These are phyloP conservation scores for Leptinotarsa tumamoca DNA, from an alignment of 2,888 invertebrate species.

Conservation along the genomic window DNA sequence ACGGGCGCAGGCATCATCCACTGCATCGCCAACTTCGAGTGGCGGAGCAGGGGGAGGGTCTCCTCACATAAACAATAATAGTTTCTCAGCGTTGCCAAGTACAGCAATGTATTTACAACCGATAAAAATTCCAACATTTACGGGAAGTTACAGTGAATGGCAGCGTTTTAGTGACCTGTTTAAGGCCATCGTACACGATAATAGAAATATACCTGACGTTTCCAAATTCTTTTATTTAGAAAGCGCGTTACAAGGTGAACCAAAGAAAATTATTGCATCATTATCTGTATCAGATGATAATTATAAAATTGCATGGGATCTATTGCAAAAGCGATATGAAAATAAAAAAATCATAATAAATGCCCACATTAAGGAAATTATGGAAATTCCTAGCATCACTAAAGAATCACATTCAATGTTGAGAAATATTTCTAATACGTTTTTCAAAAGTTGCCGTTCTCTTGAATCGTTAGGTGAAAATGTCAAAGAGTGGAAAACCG, in stretches of 20 bases:
- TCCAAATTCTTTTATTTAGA: conserved; percentile 34
- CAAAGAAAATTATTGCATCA: conserved; percentile 19
- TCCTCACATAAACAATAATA: neutral
- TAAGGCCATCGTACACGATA: conserved; percentile 29
- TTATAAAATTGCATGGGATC: conserved; percentile 17
- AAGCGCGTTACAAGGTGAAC: conserved; percentile 27
- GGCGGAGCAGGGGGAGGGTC: neutral
- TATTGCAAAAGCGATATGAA: conserved; percentile 20
- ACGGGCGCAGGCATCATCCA: neutral
- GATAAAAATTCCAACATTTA: conserved; percentile 19
- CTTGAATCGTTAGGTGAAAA: conserved; percentile 11
- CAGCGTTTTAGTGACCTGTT: conserved; percentile 27
- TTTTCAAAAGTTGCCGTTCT: conserved; percentile 14
- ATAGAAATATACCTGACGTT: conserved; percentile 11
- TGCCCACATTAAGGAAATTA: conserved; percentile 11
- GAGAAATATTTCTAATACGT: conserved; percentile 14
- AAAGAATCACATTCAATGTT: conserved; percentile 20
- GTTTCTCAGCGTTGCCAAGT: conserved; percentile 1
- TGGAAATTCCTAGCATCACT: conserved; percentile 11
- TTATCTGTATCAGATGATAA: conserved; percentile 19
- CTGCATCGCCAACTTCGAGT: neutral
- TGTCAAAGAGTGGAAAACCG: conserved; percentile 14
- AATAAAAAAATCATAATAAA: conserved; percentile 21
- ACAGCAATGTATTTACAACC: conserved; percentile 4
- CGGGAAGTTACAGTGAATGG: conserved; percentile 31